Evolutionary conservation across 2,797 vertebrate species (phyloP).

Genomic region (Dryobates pubescens): DNA sequence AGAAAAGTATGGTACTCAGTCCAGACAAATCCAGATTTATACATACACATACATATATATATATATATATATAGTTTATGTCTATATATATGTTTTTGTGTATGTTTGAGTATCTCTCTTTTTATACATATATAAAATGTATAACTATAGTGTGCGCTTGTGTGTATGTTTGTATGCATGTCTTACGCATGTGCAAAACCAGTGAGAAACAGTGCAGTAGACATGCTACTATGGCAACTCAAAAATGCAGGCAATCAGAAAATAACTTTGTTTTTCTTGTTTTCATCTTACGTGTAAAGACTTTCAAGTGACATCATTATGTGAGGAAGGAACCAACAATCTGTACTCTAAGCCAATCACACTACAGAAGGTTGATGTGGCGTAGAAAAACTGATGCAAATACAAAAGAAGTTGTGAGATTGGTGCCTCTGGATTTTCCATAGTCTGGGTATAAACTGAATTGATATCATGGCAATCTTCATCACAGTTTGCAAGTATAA

Average conservation of each 20-base stretch:
- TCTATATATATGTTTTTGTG: neutral
- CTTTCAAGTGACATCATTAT: neutral
- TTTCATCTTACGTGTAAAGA: neutral
- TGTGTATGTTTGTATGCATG: accelerated
- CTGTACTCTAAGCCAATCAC: neutral
- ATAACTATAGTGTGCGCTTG: neutral
- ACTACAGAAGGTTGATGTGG: neutral
- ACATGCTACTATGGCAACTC: neutral
- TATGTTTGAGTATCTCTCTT: neutral
- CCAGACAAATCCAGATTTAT: neutral
- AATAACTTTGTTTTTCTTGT: neutral
- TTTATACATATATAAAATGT: neutral
- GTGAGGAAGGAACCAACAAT: neutral
- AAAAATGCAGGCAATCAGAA: neutral
- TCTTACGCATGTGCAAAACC: neutral
- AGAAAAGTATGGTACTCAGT: neutral
- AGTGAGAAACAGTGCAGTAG: neutral
- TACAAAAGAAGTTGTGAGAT: neutral
- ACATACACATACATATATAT: neutral
- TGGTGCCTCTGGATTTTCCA: neutral
- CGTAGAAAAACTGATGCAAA: neutral
- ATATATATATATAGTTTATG: neutral
- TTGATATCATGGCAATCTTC: neutral
- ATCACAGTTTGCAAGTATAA: neutral
- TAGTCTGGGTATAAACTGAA: neutral